Evolutionary conservation across 2,888 invertebrate genomes (phyloP).

Genomic region (Tetropium fuscum): DNA sequence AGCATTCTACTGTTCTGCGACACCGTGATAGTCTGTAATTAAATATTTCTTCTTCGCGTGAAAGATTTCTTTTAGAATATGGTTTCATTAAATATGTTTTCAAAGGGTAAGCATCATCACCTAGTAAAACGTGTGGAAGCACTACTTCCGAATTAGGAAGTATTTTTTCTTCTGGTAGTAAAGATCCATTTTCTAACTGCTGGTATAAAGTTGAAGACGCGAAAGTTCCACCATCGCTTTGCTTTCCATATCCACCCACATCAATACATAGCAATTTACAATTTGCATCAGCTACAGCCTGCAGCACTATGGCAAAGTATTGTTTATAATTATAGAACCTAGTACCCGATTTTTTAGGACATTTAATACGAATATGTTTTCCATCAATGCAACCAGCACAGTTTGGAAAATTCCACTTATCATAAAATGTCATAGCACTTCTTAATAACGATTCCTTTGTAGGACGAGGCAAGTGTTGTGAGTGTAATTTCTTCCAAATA

Average conservation of each 20-base stretch:
- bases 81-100: slow-evolving; percentile 39
- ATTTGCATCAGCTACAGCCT: slow-evolving; percentile 34
- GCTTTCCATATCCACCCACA: slow-evolving; percentile 44
- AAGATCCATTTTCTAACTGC: slow-evolving; percentile 36
- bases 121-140: slow-evolving; percentile 34
- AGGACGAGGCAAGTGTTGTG: slow-evolving; percentile 44
- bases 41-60: slow-evolving; percentile 28
- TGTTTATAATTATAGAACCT: slow-evolving; percentile 36
- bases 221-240: slow-evolving; percentile 46
- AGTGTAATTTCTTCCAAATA: slow-evolving; percentile 43
- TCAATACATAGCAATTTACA: slow-evolving; percentile 36
- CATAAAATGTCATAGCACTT: slow-evolving; percentile 17
- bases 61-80: slow-evolving; percentile 28
- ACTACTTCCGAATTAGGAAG: slow-evolving; percentile 32
- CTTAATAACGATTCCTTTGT: slow-evolving; percentile 24
- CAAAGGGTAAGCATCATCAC: slow-evolving; percentile 27
- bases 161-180: slow-evolving; percentile 33
- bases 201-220: slow-evolving; percentile 29
- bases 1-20: slow-evolving; percentile 21
- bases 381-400: slow-evolving; percentile 30
- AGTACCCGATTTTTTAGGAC: slow-evolving; percentile 25
- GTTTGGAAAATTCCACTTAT: slow-evolving; percentile 34
- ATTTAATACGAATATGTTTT: slow-evolving; percentile 30
- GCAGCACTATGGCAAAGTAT: slow-evolving; percentile 34
- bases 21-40: slow-evolving; percentile 22